These are phyloP conservation scores for Amblyornis subalaris DNA, from an alignment of 2,113 vertebrate genomes.

Conservation along the genomic window DNA sequence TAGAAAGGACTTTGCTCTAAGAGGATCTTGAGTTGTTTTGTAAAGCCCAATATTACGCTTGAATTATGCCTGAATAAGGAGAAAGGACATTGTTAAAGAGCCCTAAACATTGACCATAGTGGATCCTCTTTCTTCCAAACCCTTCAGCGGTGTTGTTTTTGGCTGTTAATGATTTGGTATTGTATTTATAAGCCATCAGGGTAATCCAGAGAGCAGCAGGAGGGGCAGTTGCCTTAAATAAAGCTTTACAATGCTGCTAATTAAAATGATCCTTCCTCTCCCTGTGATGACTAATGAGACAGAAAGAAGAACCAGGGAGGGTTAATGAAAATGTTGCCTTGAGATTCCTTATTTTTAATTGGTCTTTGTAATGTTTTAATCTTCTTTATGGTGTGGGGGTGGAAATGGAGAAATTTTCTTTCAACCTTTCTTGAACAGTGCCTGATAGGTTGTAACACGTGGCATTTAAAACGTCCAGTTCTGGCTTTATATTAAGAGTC, in stretches of 20 bases:
- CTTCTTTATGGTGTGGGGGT: background rate
- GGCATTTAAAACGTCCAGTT: background rate
- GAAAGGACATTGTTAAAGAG: conserved; percentile 54
- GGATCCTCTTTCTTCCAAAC: conserved; percentile 37
- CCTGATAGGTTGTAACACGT: background rate
- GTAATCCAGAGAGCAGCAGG: conserved; percentile 71
- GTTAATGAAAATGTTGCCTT: conserved; percentile 68
- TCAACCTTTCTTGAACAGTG: background rate
- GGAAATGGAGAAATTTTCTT: background rate
- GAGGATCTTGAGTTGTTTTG: conserved; percentile 53
- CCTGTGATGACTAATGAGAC: conserved; percentile 64
- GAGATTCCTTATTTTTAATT: conserved; percentile 55
- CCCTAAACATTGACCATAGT: conserved; percentile 9
- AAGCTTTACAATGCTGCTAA: conserved; percentile 72
- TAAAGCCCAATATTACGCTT: conserved; percentile 61
- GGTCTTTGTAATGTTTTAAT: conserved; percentile 64
- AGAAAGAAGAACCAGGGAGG: conserved; percentile 48
- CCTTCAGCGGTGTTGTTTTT: background rate
- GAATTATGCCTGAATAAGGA: conserved; percentile 58
- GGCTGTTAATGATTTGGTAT: conserved; percentile 53
- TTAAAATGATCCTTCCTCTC: conserved; percentile 73
- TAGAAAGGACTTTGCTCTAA: conserved; percentile 29
- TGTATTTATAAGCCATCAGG: conserved; percentile 61
- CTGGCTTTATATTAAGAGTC: background rate
- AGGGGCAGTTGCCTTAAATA: conserved; percentile 58